Base-by-base conservation (phyloP, 1,140 invertebrate genomes). In the Diachasma alloeum region DNA sequence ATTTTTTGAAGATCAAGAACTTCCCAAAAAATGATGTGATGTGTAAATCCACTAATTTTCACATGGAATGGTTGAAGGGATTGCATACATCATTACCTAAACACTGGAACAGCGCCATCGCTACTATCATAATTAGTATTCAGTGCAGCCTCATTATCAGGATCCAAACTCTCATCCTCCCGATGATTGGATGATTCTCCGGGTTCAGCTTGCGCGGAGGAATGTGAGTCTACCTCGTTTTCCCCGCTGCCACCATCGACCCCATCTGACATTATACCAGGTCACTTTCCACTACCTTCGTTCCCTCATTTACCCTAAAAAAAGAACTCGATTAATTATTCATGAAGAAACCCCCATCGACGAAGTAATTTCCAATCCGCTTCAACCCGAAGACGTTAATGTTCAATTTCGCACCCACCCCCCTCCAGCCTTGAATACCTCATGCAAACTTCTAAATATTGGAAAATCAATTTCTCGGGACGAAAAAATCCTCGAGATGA, bases 51-150 rank as follows among this genome's bases (percentile, higher is more conserved):
- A 31, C 31, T 59, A 19, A 10, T 72, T 59, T 8, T 36, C 36
- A 59, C 26, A 4, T 13, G 26, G 26, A 4, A 22, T 3, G 37
- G 36, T 19, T 59, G 42, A 71, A 13, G 59, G 36, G 5, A 67
- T 72, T 72, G 22, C 31, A 59, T 15, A 1, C 59, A 19, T 36
- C 26, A 53, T 13, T 72, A 80, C 81, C 91, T 91, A 82, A 91
- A 92, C 81, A 86, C 90, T 84, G 86, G 87, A 53, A 87, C 85
- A 44, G 87, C 87, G 78, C 91, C 91, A 82, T 93, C 92, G 72
- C 91, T 88, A 74, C 91, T 91, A 80, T 92, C 92, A 83, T 92
- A 93, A 86, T 92, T 92, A n/a, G 91, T 91, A 83, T 91, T 92
- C n/a, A 91, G 88, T 70, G 88, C 91, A 70, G 90, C 84, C 77